Evolutionary conservation across 2,797 vertebrate genomes (phyloP).

Genomic region (Pseudochirops corinnae): DNA sequence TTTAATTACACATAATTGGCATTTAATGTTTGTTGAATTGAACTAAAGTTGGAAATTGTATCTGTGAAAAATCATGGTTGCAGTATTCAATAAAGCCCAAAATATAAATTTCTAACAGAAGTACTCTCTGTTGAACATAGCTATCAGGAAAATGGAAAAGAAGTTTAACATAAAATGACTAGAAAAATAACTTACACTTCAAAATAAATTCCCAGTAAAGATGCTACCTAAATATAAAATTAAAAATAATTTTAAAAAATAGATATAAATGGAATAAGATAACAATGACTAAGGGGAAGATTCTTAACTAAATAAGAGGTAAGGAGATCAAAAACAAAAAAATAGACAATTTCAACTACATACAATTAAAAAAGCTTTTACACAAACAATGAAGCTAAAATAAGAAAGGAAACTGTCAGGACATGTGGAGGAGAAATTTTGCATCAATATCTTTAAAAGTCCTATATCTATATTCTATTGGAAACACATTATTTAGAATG

Average conservation of each 20-base stretch:
- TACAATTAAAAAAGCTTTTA: no score
- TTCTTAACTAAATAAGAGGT: neutral
- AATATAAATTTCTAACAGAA: neutral
- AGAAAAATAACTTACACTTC: neutral
- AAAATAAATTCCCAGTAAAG: neutral
- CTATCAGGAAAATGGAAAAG: neutral
- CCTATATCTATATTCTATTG: no score
- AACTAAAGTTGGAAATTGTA: neutral
- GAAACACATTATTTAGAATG: no score
- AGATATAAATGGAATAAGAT: neutral
- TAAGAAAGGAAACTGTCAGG: no score
- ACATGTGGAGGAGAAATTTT: no score
- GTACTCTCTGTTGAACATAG: neutral
- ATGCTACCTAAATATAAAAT: neutral
- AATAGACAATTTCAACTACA: no score
- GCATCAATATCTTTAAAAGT: no score
- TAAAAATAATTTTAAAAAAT: neutral
- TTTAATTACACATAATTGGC: neutral
- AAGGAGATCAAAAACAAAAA: neutral
- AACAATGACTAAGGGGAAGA: neutral
- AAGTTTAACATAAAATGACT: neutral
- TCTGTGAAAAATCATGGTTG: neutral
- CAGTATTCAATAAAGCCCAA: neutral
- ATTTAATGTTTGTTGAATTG: neutral
- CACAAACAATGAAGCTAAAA: no score